phyloP scores from a whole-genome alignment of 2,797 vertebrate genomes.

The Manis pentadactyla region DNA sequence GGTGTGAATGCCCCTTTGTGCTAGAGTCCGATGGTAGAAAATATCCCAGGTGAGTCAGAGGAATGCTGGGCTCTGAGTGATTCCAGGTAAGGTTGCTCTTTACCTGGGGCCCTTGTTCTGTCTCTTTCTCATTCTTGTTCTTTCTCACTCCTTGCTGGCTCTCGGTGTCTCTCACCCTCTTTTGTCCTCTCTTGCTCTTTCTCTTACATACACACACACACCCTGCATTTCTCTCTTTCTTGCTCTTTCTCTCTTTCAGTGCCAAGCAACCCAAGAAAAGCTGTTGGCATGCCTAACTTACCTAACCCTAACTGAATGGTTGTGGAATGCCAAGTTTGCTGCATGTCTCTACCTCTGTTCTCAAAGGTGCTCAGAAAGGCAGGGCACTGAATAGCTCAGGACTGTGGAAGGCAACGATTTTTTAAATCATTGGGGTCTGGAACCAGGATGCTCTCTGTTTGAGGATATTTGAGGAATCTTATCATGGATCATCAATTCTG shows the following conservation, averaged over 20 bases:
- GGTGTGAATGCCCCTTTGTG: not conserved
- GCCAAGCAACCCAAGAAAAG: not conserved
- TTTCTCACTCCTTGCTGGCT: not conserved
- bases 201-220: not conserved
- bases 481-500: not conserved
- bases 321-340: no score
- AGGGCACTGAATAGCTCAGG: rapidly evolving
- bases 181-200: not conserved
- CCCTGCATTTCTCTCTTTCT: not conserved
- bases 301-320: not conserved
- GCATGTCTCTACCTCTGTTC: not conserved
- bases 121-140: not conserved
- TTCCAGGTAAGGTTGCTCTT: not conserved
- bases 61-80: not conserved
- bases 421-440: not conserved
- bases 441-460: not conserved
- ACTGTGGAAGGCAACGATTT: not conserved
- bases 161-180: not conserved
- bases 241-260: not conserved
- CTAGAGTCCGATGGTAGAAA: not conserved
- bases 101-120: not conserved
- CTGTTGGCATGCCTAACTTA: not conserved
- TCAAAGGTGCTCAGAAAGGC: rapidly evolving
- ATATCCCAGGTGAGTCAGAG: not conserved
- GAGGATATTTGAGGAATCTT: not conserved